Base-by-base conservation (phyloP, 2,797 vertebrate species). In the Rousettus madagascariensis region DNA sequence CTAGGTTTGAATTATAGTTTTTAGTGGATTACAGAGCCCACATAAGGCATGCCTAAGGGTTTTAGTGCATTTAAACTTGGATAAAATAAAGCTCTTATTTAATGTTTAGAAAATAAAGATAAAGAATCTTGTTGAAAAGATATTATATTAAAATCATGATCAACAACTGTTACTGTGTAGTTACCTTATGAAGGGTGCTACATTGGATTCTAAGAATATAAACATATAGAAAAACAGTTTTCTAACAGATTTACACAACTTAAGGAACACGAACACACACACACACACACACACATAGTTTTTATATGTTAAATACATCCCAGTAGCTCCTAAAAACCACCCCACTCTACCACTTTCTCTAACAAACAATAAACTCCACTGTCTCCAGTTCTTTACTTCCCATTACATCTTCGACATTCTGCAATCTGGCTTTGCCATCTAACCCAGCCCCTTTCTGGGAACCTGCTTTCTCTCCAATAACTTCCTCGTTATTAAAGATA, bases 101-200 rank as follows among this genome's bases (percentile, higher is more conserved):
- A 90, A 69, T 24, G 59, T 79, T 90, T 82, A 84, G 10, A 71
- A 12, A 69, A 59, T 86, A 38, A 38, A 38, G 49, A 92, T 49
- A 55, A 79, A 53, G 51, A 57, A 72, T 55, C 22, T 72, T 92
- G 10, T 17, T 83, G 68, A 49, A 68, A 79, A 86, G 43, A 84
- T 9, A 8, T 83, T 95, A 94, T 85, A 30, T 75, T 68, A 43
- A 91, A 93, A 59, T 65, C 55, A 69, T 30, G 49, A 80, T 80
- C 72, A 82, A 83, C 51, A 95, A 63, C 19, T 69, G 7, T 79
- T 87, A 95, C 0, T 71, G n/a, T 51, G 24, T 19, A 68, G 65
- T 63, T 80, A 65, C 11, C 49, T 75, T 88, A 57, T 28, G 10
- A 93, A 95, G 46, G 28, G 63, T 65, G 28, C 51, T 20, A 69